A percentile compares a stretch with the other conserved stretches of the same genome.
These are phyloP conservation scores for Galendromus occidentalis DNA, from an alignment of 1,140 invertebrate genomes.

Conservation along the genomic window DNA sequence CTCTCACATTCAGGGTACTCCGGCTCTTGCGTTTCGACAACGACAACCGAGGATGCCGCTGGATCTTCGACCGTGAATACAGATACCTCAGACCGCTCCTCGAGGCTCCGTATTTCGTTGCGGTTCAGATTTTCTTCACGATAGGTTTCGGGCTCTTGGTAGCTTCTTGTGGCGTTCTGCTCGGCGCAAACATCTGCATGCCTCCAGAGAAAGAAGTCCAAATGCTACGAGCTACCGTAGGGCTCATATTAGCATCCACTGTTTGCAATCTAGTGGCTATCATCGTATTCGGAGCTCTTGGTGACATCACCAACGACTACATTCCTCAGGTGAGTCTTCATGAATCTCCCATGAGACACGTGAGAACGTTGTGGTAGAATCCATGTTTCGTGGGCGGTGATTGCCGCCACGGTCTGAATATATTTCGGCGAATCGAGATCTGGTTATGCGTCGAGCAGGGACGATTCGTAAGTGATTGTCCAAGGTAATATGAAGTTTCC, in stretches of 20 bases:
- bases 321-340: neutral
- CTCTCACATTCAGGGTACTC: neutral
- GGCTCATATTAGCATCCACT: neutral
- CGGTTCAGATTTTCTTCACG: neutral
- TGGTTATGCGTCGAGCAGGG: too few species aligned
- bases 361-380: too few species aligned
- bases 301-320: constrained; percentile 9
- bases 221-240: neutral
- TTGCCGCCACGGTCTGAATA: too few species aligned
- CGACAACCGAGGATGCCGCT: constrained; percentile 10
- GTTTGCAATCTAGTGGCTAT: neutral
- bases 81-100: neutral
- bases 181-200: neutral
- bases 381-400: too few species aligned
- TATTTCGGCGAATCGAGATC: too few species aligned
- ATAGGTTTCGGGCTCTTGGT: neutral
- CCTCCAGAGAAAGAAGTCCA: neutral
- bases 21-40: constrained; percentile 4
- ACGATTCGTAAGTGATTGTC: too few species aligned
- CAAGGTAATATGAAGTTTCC: too few species aligned
- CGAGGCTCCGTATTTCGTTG: constrained; percentile 7
- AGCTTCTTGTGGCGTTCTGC: neutral
- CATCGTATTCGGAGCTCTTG: neutral
- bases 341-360: neutral
- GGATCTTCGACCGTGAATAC: constrained; percentile 13